Evolutionary conservation across 1,140 invertebrate genomes (phyloP), one percentile per base, ranked within the genome.

Genomic region (Nephotettix cincticeps): DNA sequence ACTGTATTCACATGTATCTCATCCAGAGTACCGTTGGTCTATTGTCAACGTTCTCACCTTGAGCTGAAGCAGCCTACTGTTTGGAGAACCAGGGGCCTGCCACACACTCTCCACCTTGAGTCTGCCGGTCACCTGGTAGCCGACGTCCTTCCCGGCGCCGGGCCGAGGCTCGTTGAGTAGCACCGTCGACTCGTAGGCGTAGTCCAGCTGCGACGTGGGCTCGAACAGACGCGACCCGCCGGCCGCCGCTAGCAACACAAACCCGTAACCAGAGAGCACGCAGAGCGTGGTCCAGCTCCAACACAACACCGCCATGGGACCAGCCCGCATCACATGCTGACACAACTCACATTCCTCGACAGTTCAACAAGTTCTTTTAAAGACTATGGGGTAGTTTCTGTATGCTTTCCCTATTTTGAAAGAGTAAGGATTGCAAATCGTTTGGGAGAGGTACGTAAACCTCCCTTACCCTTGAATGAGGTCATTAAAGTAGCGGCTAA

Each of bases 61-160:
- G 36, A 86, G 74, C 71, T 79, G 79, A 0, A 87, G 77, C 25
- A 86, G 73, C 23, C 82, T 75, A 36, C 77, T 81, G 28, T 81
- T 68, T 71, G 82, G 69, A 71, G 82, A 79, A n/a, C 75, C 75
- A 4, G 82, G 80, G 74, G 83, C 80, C 68, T 81, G 81, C 87
- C 87, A 89, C 32, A 87, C 75, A 6, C 82, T 78, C n/a, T 78
- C 76, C 1, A 88, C 79, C 17, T 79, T 74, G 1, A 88, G 76
- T 64, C 81, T 79, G 27, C 81, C 82, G 32, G 82, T 79, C 28
- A 87, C 73, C 72, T 82, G 82, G 76, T 86, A 89, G 13, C 88
- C 88, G 36, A 89, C 86, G 71, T 88, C 84, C 69, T 84, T 86
- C 1, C 78, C 80, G 1, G 75, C 73, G n/a, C 72, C 21, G 21